Evolutionary conservation across 2,888 invertebrate genomes (phyloP).

Genomic region (Metalampra italica): DNA sequence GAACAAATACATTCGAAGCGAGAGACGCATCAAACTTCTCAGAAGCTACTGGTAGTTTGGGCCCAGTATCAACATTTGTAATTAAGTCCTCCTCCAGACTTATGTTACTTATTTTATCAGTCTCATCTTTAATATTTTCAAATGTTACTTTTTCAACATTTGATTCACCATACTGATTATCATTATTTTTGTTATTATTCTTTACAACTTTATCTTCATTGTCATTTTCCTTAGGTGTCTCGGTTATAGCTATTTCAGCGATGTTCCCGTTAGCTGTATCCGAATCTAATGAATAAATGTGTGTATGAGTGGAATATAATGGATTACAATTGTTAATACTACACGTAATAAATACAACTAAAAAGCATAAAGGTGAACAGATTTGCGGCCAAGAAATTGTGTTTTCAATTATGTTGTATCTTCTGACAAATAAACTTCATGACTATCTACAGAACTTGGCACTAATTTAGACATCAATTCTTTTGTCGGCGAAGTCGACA

Average conservation of each 20-base stretch:
- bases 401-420: too few relatives aligned
- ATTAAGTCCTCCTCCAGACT: conserved; percentile 35
- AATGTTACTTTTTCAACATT: conserved; percentile 44
- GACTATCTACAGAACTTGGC: too few relatives aligned
- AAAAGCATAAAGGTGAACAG: too few relatives aligned
- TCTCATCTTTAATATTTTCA: conserved; percentile 73
- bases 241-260: conserved; percentile 46
- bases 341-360: too few relatives aligned
- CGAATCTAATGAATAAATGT: conserved; percentile 39
- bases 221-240: conserved; percentile 58
- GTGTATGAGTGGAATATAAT: too few relatives aligned
- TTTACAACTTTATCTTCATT: conserved; percentile 66
- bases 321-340: too few relatives aligned
- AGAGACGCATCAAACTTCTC: conserved; percentile 18
- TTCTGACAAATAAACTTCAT: too few relatives aligned
- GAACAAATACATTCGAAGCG: conserved; percentile 42
- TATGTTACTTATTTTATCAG: conserved; percentile 65
- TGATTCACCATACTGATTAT: conserved; percentile 46
- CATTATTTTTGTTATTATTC: conserved; percentile 54
- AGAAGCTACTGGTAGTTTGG: conserved; percentile 25
- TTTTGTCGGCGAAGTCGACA: too few relatives aligned
- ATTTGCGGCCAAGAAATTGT: too few relatives aligned
- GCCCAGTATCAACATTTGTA: conserved; percentile 9
- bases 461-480: too few relatives aligned
- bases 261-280: conserved; percentile 67